Conservation (phyloP, 2,797 vertebrate genomes). For the Pantherophis alleghaniensis region DNA sequence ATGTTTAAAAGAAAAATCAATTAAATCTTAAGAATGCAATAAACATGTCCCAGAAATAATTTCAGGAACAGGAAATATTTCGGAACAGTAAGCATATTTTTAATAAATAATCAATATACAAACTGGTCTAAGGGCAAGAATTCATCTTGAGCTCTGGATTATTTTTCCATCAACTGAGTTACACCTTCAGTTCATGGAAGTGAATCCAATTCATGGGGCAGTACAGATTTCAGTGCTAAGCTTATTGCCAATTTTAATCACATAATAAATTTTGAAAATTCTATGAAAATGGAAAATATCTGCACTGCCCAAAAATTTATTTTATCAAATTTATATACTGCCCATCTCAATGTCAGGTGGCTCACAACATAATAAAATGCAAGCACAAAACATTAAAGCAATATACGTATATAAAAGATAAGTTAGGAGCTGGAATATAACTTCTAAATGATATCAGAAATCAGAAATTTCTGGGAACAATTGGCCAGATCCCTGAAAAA, state of each 20-base stretch:
- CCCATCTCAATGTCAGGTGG: background rate
- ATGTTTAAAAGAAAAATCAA: background rate
- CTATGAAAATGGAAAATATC: background rate
- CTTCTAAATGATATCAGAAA: background rate
- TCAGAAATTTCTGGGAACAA: background rate
- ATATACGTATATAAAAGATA: background rate
- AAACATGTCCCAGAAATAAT: background rate
- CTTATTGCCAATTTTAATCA: background rate
- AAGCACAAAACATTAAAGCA: background rate
- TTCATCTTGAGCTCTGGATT: background rate
- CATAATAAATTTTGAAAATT: background rate
- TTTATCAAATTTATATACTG: background rate
- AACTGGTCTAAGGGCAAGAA: background rate
- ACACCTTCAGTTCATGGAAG: background rate
- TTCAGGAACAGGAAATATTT: conserved; percentile 11
- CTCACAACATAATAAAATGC: background rate
- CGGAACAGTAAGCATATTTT: conserved; percentile 2
- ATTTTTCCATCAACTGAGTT: background rate
- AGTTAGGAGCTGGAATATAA: background rate
- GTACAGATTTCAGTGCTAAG: background rate
- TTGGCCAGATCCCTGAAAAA: background rate
- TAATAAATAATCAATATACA: background rate
- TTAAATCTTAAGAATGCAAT: background rate
- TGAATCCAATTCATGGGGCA: background rate
- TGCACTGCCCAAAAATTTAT: background rate